A percentile compares a stretch with the other conserved stretches of the same genome.
Conservation (phyloP, 2,888 invertebrate species). For the Leucania comma region DNA sequence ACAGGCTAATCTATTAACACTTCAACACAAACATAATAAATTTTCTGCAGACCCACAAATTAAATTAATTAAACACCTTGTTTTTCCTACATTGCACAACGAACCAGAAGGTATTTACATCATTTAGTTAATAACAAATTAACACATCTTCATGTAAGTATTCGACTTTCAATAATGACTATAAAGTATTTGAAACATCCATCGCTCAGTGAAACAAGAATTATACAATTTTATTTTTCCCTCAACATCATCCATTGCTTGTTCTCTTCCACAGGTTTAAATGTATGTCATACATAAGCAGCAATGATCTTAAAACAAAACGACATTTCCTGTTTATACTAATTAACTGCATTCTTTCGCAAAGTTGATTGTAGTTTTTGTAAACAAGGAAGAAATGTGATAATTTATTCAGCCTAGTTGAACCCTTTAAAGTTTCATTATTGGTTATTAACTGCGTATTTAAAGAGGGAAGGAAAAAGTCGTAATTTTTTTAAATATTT, state of each 20-base stretch:
- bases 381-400: slow-evolving; percentile 53
- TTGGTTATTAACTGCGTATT: slow-evolving; percentile 49
- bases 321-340: slow-evolving; percentile 66
- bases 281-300: not conserved
- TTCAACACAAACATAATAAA: not conserved
- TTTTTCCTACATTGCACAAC: slow-evolving; percentile 5
- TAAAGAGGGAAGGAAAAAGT: slow-evolving; percentile 39
- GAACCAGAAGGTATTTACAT: slow-evolving; percentile 5
- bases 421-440: slow-evolving; percentile 42
- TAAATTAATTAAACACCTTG: slow-evolving; percentile 22
- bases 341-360: slow-evolving; percentile 54
- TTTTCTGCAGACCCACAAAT: slow-evolving; percentile 13
- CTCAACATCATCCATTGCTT: slow-evolving; percentile 22
- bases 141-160: slow-evolving; percentile 43
- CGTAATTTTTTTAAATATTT: slow-evolving; percentile 19
- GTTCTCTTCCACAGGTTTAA: not conserved
- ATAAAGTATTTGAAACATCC: slow-evolving; percentile 41
- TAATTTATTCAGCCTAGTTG: slow-evolving; percentile 50
- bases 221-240: slow-evolving; percentile 23
- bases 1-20: slow-evolving; percentile 1
- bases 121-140: slow-evolving; percentile 30
- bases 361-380: slow-evolving; percentile 48
- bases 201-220: slow-evolving; percentile 22
- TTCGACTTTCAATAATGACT: slow-evolving; percentile 36
- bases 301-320: slow-evolving; percentile 28